Conservation (phyloP, 2,797 vertebrate species). For the Trichosurus vulpecula region DNA sequence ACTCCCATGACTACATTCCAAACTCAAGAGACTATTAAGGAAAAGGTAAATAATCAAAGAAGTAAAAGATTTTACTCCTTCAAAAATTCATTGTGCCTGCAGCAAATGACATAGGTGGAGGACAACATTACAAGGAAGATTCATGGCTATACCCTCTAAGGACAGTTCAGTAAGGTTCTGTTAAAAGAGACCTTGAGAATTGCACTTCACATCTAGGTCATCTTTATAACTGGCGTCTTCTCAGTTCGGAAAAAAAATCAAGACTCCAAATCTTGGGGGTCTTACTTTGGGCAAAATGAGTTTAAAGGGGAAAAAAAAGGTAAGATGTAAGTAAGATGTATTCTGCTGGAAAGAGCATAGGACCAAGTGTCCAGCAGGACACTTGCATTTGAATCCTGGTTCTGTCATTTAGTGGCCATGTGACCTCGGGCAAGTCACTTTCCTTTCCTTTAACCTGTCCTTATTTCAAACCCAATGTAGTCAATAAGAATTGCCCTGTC, state of each 20-base stretch:
- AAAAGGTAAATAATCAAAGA: background rate
- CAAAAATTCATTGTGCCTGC: background rate
- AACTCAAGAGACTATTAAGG: conserved; percentile 26
- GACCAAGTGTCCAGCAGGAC: background rate
- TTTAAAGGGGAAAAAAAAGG: conserved; percentile 32
- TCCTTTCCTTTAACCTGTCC: background rate
- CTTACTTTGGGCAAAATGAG: conserved; percentile 44
- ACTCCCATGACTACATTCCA: background rate
- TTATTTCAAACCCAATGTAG: background rate
- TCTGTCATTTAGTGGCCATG: background rate
- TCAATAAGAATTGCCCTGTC: background rate
- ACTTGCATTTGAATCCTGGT: background rate
- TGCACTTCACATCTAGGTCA: background rate
- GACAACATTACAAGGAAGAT: background rate
- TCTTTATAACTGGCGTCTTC: conserved; percentile 30
- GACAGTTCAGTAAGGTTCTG: background rate
- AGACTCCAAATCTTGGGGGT: background rate
- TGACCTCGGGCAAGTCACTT: background rate
- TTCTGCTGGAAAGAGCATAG: background rate
- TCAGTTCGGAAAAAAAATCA: conserved; percentile 36
- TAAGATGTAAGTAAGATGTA: background rate
- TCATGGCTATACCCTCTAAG: background rate
- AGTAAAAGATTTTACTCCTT: background rate
- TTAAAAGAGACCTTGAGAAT: background rate
- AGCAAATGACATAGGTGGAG: background rate